A percentile compares a stretch with the other conserved stretches of the same genome.
Evolutionary conservation across 2,797 vertebrate species (phyloP).

Genomic region (Callimico goeldii): DNA sequence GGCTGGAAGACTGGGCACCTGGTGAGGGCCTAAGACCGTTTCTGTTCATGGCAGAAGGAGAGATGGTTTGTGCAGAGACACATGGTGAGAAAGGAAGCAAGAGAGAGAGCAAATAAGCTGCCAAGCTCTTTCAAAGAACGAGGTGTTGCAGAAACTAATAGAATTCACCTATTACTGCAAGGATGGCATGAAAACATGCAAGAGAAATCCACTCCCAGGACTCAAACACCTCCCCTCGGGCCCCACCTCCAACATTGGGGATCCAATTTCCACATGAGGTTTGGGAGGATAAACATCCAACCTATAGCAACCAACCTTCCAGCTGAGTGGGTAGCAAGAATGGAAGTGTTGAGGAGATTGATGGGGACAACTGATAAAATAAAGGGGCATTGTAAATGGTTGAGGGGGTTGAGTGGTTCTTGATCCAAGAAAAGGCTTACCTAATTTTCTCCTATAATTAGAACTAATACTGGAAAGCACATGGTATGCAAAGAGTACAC

Average conservation of each 20-base stretch:
- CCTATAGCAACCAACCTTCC: neutral
- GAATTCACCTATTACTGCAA: neutral
- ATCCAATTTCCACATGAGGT: neutral
- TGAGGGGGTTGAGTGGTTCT: neutral
- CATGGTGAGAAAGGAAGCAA: neutral
- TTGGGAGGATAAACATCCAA: neutral
- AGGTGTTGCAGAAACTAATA: neutral
- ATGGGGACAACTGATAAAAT: neutral
- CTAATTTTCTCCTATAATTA: rapidly evolving
- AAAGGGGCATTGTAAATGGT: neutral
- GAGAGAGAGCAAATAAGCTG: neutral
- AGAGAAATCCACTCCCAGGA: neutral
- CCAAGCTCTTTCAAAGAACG: neutral
- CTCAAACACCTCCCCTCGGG: neutral
- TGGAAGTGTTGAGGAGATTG: neutral
- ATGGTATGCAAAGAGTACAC: no score
- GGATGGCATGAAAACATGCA: neutral
- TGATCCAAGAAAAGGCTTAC: neutral
- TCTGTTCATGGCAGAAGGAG: neutral
- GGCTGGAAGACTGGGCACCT: neutral
- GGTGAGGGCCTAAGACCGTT: neutral
- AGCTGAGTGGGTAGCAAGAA: no score
- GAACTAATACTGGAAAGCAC: no score
- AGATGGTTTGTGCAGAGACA: neutral
- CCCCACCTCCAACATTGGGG: neutral